phyloP scores from a whole-genome alignment of 2,888 invertebrate genomes.

The Leptogaster cylindrica region DNA sequence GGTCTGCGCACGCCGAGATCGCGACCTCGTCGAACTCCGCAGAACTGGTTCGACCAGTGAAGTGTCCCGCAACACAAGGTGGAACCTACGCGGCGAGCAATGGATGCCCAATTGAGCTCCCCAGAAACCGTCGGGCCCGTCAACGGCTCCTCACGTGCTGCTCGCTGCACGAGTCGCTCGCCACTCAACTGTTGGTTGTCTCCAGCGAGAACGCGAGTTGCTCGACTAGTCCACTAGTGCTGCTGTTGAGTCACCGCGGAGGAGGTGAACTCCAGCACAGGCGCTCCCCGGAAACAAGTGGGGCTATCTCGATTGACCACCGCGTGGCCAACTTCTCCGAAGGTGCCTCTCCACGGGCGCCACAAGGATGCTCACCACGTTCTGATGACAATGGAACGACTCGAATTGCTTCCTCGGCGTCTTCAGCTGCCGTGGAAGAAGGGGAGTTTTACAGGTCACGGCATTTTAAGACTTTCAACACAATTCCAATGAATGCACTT shows the following conservation, averaged over 20 bases:
- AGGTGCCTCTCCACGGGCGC: no score
- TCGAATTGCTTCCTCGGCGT: no score
- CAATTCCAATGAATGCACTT: no score
- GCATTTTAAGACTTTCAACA: no score
- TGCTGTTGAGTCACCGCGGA: conserved; percentile 32
- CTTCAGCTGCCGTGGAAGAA: no score
- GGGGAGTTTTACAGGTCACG: no score
- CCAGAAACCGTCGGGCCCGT: conserved; percentile 1
- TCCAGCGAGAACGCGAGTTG: conserved; percentile 1
- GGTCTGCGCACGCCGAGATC: no score
- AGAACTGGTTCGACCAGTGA: conserved; percentile 30
- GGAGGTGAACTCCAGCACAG: no score
- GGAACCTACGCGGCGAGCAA: neutral
- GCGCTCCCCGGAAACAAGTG: neutral
- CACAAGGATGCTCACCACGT: no score
- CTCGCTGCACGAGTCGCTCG: conserved; percentile 19
- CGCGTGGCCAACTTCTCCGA: no score
- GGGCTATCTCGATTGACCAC: conserved; percentile 10
- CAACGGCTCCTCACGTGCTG: conserved; percentile 14
- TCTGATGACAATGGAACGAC: no score
- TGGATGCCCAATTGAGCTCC: neutral
- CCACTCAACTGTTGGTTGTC: conserved; percentile 38
- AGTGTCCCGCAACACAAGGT: neutral
- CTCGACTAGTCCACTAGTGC: neutral
- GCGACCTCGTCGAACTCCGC: neutral